phyloP scores from a whole-genome alignment of 1,140 invertebrate genomes.

The Microplitis demolitor region DNA sequence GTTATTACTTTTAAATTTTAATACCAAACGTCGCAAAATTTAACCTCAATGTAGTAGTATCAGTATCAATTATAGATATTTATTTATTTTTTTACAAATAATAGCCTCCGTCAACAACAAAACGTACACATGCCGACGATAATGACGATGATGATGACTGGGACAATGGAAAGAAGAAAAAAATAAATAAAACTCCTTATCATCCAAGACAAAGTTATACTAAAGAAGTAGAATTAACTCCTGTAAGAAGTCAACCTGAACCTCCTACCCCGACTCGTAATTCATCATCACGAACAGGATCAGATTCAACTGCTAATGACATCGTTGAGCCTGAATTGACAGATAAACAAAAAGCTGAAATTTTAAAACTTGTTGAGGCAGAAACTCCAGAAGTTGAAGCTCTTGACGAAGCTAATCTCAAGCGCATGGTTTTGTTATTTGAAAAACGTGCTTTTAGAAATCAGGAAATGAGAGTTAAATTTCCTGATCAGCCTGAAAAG shows the following conservation, averaged over 20 bases:
- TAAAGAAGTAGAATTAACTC: conserved; percentile 44
- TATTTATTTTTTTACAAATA: conserved; percentile 33
- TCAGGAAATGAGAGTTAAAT: conserved; percentile 98
- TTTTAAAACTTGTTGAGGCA: conserved; percentile 81
- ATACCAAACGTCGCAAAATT: neutral
- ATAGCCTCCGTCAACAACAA: conserved; percentile 79
- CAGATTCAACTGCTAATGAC: conserved; percentile 53
- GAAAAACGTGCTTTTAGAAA: conserved; percentile 95
- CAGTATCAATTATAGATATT: conserved; percentile 18
- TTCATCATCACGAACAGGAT: conserved; percentile 51
- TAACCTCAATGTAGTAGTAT: conserved; percentile 21
- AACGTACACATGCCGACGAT: conserved; percentile 72
- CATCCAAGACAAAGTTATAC: conserved; percentile 52
- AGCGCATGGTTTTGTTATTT: conserved; percentile 88
- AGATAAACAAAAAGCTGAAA: conserved; percentile 79
- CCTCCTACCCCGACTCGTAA: conserved; percentile 60
- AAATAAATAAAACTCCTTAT: conserved; percentile 57
- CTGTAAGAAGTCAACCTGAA: conserved; percentile 61
- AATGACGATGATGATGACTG: conserved; percentile 68
- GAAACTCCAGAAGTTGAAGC: conserved; percentile 80
- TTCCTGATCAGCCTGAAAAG: conserved; percentile 95
- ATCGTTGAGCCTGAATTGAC: conserved; percentile 67
- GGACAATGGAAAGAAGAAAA: conserved; percentile 62
- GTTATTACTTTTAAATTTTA: neutral
- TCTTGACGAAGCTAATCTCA: conserved; percentile 86